Conservation (phyloP, 2,797 vertebrate species). For the Enteromius trimaculatus region DNA sequence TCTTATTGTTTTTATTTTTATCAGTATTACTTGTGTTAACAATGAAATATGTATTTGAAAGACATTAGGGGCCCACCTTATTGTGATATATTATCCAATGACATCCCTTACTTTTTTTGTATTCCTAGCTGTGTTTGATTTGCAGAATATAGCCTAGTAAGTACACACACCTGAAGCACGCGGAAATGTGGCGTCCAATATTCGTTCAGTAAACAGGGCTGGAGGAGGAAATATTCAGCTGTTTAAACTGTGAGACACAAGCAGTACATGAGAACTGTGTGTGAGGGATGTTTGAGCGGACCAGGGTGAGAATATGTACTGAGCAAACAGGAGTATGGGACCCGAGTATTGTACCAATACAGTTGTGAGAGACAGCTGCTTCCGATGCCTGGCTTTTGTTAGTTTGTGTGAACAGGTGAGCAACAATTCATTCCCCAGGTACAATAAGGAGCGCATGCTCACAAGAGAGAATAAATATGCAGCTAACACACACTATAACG, state of each 20-base stretch:
- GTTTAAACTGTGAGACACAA: conserved; percentile 71
- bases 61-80: neutral
- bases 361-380: conserved; percentile 70
- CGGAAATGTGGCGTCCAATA: conserved; percentile 29
- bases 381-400: conserved; percentile 63
- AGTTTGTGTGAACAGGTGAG: conserved; percentile 76
- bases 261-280: conserved; percentile 62
- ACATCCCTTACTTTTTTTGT: too few species aligned
- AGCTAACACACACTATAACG: conserved; percentile 25
- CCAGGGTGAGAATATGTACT: conserved; percentile 60
- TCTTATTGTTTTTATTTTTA: neutral
- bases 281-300: conserved; percentile 70
- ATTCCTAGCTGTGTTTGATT: conserved; percentile 23
- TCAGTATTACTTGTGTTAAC: neutral
- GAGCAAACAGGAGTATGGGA: conserved; percentile 61
- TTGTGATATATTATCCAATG: neutral
- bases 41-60: neutral
- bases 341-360: conserved; percentile 68
- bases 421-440: conserved; percentile 64
- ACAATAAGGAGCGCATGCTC: conserved; percentile 51
- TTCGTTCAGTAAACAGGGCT: conserved; percentile 36
- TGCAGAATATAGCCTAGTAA: conserved; percentile 16
- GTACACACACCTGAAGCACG: conserved; percentile 39
- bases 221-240: conserved; percentile 71
- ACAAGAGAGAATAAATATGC: conserved; percentile 55